Conservation (phyloP, 2,797 vertebrate species). For the Falco rusticolus region DNA sequence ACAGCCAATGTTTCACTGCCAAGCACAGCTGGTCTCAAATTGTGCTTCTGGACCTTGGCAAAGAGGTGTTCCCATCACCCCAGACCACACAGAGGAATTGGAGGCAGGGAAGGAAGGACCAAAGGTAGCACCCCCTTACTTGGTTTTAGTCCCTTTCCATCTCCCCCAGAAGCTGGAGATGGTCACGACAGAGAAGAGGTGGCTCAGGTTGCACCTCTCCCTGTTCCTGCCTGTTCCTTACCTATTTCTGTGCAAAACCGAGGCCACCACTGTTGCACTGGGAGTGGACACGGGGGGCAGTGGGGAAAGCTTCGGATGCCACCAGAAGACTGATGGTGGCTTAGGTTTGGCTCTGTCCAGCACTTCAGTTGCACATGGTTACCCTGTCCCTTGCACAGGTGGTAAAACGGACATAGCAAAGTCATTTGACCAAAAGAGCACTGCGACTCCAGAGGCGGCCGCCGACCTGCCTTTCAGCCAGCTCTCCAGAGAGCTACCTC, state of each 20-base stretch:
- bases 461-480: neutral
- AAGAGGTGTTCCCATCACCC: neutral
- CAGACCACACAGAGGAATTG: neutral
- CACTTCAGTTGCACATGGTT: neutral
- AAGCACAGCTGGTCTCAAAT: slow-evolving; percentile 15
- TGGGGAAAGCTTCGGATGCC: neutral
- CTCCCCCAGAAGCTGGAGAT: neutral
- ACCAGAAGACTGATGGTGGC: neutral
- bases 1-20: slow-evolving; percentile 39
- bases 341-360: neutral
- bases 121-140: neutral
- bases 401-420: neutral
- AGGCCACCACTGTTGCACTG: neutral
- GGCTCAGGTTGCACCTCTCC: neutral
- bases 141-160: neutral
- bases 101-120: neutral
- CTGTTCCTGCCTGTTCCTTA: neutral
- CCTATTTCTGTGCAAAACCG: neutral
- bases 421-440: neutral
- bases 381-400: neutral
- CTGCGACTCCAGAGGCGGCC: neutral
- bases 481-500: neutral
- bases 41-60: neutral
- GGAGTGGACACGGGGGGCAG: neutral
- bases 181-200: neutral